Percentiles rank a stretch among this genome's conserved stretches.
These are phyloP conservation scores for Kobus ellipsiprymnus DNA, from an alignment of 2,113 vertebrate species.

Conservation along the genomic window DNA sequence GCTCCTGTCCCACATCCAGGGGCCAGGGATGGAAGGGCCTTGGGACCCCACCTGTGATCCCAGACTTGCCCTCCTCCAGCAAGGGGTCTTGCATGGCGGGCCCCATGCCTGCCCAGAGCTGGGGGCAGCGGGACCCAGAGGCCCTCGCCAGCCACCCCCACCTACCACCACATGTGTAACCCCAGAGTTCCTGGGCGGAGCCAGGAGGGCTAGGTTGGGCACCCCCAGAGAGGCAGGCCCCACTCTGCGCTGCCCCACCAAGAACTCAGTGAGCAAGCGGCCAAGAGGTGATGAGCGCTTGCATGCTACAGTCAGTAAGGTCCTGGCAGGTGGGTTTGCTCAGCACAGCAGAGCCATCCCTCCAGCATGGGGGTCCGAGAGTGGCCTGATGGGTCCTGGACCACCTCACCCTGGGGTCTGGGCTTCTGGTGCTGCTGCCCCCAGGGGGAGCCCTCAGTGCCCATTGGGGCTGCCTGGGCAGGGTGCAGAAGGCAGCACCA, in stretches of 20 bases:
- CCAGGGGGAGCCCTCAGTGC: neutral
- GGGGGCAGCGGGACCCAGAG: too few relatives aligned
- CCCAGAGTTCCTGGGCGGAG: neutral
- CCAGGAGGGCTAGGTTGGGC: neutral
- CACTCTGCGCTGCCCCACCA: neutral
- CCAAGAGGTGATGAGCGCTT: neutral
- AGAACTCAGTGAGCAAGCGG: neutral
- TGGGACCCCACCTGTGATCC: neutral
- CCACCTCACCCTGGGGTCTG: neutral
- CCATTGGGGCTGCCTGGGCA: neutral
- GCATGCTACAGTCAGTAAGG: too few relatives aligned
- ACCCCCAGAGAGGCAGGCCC: neutral
- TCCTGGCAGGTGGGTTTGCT: neutral
- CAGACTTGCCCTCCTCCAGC: neutral
- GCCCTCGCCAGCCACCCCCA: neutral
- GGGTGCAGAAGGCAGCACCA: rapidly evolving
- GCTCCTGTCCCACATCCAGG: neutral
- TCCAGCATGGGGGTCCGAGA: neutral
- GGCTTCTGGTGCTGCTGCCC: neutral
- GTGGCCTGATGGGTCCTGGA: too few relatives aligned
- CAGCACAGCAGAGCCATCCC: neutral
- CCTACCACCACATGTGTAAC: too few relatives aligned
- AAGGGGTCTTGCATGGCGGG: neutral
- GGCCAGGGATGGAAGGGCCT: neutral
- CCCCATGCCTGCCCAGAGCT: rapidly evolving